Evolutionary conservation across 2,113 vertebrate species (phyloP), one percentile per base, ranked within the genome.

Genomic region (Notechis scutatus): DNA sequence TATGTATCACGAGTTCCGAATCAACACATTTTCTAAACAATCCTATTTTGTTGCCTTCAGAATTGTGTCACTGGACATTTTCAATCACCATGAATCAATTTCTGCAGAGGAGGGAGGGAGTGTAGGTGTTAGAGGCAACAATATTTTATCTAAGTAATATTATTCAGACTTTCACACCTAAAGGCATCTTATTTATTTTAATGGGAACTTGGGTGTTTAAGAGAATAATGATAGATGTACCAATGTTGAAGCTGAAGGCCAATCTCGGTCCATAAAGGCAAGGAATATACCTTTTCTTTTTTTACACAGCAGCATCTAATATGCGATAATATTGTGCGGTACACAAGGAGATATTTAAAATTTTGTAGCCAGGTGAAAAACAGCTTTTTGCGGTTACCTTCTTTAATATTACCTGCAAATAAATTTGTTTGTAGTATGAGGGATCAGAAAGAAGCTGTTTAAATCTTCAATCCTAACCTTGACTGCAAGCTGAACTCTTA

Each of bases 141-240:
- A 12, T 90, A 93, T 56, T 95, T 95, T 95, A 0, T 0, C 81
- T 90, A 93, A 85, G 81, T 93, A 93, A 93, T 93, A 93, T 93
- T 93, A 93, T 93, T 93, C 89, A 90, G 92, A 87, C 92, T 93
- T 87, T 85, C 52, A 45, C 81, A 93, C 89, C 92, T 90, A 20
- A 81, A 90, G 92, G 92, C 92, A 90, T 92, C 91, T 94, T 89
- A 90, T 93, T 93, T 93, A 69, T 89, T 93, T 91, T 92, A 91
- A 93, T 93, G 90, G 87, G 90, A 92, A 93, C 89, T 59, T 61
- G 85, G 45, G 61, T 42, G 5, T 54, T 93, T 91, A 87, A 29
- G 26, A 93, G 93, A 95, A 29, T 94, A 91, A 91, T 86, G 1
- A 0, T 9, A 88, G 88, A 95, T 93, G 54, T 93, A 47, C 89